These are phyloP conservation scores for Euglossa dilemma DNA, from an alignment of 1,140 invertebrate species.

Conservation along the genomic window DNA sequence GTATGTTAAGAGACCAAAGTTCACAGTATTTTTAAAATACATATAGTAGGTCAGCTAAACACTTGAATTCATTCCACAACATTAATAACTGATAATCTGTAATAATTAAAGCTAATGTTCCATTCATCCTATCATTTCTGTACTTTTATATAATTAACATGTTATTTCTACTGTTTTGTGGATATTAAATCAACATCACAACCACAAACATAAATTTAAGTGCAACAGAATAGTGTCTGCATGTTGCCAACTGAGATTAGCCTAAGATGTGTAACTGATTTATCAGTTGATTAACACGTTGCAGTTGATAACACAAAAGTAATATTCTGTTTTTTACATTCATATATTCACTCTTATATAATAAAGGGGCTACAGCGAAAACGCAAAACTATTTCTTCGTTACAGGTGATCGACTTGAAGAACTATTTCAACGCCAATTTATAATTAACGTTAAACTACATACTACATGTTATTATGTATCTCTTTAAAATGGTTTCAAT, in stretches of 20 bases:
- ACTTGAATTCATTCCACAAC: neutral
- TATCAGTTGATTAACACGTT: slow-evolving; percentile 46
- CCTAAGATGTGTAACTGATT: slow-evolving; percentile 29
- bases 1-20: neutral
- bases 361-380: slow-evolving; percentile 10
- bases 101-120: slow-evolving; percentile 30
- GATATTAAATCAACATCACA: slow-evolving; percentile 63
- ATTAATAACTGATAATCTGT: neutral
- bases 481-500: slow-evolving; percentile 52
- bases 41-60: neutral
- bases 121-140: neutral
- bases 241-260: neutral
- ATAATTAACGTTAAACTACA: slow-evolving; percentile 29
- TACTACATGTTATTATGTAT: slow-evolving; percentile 24
- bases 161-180: slow-evolving; percentile 20
- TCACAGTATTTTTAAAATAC: neutral
- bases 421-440: slow-evolving; percentile 36
- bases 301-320: slow-evolving; percentile 40
- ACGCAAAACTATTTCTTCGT: slow-evolving; percentile 34
- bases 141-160: slow-evolving; percentile 33
- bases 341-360: slow-evolving; percentile 4
- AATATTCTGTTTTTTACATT: slow-evolving; percentile 26
- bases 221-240: slow-evolving; percentile 21
- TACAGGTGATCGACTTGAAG: slow-evolving; percentile 18
- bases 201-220: slow-evolving; percentile 63